Percentiles rank a stretch among this genome's conserved stretches.
phyloP scores from a whole-genome alignment of 2,113 vertebrate species.

The Dipodomys ordii region DNA sequence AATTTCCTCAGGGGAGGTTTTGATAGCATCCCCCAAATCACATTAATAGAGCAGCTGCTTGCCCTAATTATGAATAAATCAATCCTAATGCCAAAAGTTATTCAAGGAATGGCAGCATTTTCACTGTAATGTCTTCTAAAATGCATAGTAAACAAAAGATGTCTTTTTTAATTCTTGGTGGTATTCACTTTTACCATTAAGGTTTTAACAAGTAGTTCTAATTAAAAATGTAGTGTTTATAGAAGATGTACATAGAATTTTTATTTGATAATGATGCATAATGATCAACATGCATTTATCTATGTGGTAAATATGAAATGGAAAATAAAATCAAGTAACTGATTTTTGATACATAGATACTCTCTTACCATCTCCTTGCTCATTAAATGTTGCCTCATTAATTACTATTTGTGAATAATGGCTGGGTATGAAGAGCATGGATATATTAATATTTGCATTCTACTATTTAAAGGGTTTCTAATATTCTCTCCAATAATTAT shows the following conservation, averaged over 20 bases:
- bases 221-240: not conserved
- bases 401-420: slow-evolving; percentile 17
- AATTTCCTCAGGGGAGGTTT: slow-evolving; percentile 64
- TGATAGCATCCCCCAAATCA: slow-evolving; percentile 47
- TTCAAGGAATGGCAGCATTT: slow-evolving; percentile 32
- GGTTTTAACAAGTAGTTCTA: slow-evolving; percentile 29
- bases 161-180: not conserved
- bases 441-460: not conserved
- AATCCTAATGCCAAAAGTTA: slow-evolving; percentile 16
- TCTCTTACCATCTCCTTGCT: not conserved
- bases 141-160: not conserved
- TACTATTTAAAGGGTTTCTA: not conserved
- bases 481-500: not conserved
- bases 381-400: not conserved
- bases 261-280: not conserved
- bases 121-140: not conserved
- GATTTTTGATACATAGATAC: slow-evolving; percentile 58
- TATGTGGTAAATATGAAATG: not conserved
- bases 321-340: slow-evolving; percentile 19
- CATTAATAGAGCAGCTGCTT: slow-evolving; percentile 65
- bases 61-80: slow-evolving; percentile 68
- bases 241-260: not conserved
- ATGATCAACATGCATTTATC: not conserved
- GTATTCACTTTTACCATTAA: not conserved
- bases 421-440: not conserved